Percentiles rank a stretch among this genome's conserved stretches.
These are phyloP conservation scores for Ploceus nigricollis DNA, from an alignment of 2,113 vertebrate genomes.

Conservation along the genomic window DNA sequence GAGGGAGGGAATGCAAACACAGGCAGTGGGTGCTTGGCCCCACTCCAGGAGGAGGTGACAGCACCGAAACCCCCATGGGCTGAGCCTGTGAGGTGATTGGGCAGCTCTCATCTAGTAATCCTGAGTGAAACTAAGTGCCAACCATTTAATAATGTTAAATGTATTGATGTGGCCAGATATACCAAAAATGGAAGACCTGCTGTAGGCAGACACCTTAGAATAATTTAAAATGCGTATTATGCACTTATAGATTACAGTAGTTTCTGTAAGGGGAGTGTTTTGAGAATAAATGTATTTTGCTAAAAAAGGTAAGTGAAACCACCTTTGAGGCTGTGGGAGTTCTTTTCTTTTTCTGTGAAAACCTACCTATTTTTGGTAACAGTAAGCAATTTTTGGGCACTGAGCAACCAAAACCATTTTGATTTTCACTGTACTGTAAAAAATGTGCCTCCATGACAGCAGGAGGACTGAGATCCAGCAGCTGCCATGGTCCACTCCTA, in stretches of 20 bases:
- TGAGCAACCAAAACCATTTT: not conserved
- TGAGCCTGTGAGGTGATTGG: not conserved
- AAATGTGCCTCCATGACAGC: not conserved
- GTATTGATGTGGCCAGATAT: not conserved
- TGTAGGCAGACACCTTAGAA: not conserved
- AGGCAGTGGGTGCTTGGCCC: not conserved
- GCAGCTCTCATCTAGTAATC: not conserved
- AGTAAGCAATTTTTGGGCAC: not conserved
- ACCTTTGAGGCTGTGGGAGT: not conserved
- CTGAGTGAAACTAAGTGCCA: not conserved
- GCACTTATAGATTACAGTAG: not conserved
- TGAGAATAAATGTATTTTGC: not conserved
- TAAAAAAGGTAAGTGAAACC: not conserved
- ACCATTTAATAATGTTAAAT: not conserved
- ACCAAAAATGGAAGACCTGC: not conserved
- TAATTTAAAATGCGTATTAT: not conserved
- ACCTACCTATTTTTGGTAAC: not conserved
- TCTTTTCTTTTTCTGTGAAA: not conserved
- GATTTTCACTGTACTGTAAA: not conserved
- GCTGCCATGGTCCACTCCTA: not conserved
- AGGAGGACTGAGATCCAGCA: not conserved
- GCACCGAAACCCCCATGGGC: not conserved
- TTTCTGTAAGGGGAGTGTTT: not conserved
- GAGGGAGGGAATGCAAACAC: not conserved
- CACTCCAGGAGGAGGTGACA: not conserved